Conservation (phyloP, 1,140 invertebrate genomes). For the Euura saliciscinereae region DNA sequence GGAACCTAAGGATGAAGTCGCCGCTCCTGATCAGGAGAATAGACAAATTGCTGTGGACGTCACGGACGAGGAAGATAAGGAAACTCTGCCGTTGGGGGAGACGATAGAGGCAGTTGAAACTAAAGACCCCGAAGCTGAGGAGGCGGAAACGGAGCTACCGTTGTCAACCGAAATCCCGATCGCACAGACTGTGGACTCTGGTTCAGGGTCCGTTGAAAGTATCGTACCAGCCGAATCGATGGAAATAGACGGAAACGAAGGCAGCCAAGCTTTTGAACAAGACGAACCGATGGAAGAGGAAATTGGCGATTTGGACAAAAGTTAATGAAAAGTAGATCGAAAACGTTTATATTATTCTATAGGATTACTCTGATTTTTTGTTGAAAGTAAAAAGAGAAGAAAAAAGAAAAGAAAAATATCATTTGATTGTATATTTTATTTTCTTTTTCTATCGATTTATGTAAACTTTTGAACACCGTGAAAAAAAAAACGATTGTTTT, state of each 20-base stretch:
- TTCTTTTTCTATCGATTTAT: conserved; percentile 3
- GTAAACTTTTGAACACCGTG: too few relatives aligned
- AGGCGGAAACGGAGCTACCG: background rate
- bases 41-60: background rate
- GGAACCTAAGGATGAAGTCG: conserved; percentile 44
- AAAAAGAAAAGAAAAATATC: background rate
- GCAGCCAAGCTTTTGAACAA: conserved; percentile 35
- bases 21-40: conserved; percentile 28
- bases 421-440: conserved; percentile 9
- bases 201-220: background rate
- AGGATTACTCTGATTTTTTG: conserved; percentile 28
- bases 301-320: conserved; percentile 40
- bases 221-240: conserved; percentile 40
- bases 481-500: too few relatives aligned
- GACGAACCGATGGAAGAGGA: conserved; percentile 56
- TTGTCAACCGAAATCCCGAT: background rate
- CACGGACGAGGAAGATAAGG: background rate
- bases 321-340: conserved; percentile 46
- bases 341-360: conserved; percentile 18
- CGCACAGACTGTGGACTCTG: background rate
- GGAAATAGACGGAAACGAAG: conserved; percentile 52
- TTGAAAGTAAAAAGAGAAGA: conserved; percentile 6
- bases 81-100: background rate
- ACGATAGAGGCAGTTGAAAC: background rate
- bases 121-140: background rate